Base-by-base conservation (phyloP, 2,797 vertebrate genomes). In the Sebastolobus altivelis region DNA sequence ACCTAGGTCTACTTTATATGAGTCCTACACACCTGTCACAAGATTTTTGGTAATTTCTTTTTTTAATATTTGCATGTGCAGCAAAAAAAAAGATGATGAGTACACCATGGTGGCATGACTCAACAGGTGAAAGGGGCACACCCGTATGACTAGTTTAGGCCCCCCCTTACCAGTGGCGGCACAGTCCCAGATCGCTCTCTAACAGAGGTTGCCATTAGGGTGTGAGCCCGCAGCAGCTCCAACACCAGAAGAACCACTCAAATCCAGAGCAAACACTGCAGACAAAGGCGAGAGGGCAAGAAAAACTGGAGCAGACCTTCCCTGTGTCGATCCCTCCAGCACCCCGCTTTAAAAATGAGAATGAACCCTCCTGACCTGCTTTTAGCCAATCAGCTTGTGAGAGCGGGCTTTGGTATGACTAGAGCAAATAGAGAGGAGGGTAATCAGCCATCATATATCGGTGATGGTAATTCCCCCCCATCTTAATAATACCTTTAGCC, bases 201-300 rank as follows among this genome's bases (percentile, higher is more conserved):
- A 84, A 83, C 72, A 75, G 66, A 82, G 69, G 77, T 56, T 82
- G 86, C 85, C 83, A 86, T 88, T 33, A 91, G 93, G 93, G 93
- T 83, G 93, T 94, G 87, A 89, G 87, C 91, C 83, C 79, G 90
- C 84, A 79, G 83, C 55, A 49, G 55, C 75, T 80, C 83, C 73
- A 68, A 79, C 84, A 75, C 81, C 73, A 78, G 60, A 62, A 79
- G 84, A 93, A 79, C 83, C 85, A 70, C 87, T 92, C 83, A 87
- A 92, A 90, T 88, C 90, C 86, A 91, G 76, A 83, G 73, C 91
- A 94, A 94, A 94, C 85, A 93, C 75, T 18, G 79, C 75, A 89
- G 82, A 93, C 90, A 91, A 93, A 93, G 82, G 86, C 33, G 29
- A 79, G 81, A 85, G 72, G 56, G 73, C 38, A 25, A 79, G 80